Conservation (phyloP, 2,113 vertebrate genomes). For the Lamprologus lemairii region DNA sequence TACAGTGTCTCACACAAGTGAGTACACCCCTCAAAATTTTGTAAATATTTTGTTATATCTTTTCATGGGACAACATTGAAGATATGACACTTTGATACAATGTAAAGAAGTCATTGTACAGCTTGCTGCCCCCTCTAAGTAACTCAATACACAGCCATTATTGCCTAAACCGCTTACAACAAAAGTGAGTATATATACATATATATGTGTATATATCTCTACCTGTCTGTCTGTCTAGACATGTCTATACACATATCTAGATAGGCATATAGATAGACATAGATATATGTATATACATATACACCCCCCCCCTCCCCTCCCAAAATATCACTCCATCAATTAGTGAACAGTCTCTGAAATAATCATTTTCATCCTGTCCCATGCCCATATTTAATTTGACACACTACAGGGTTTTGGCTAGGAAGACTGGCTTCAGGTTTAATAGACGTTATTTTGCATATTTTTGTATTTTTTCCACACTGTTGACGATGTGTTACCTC, state of each 20-base stretch:
- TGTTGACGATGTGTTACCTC: background rate
- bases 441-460: background rate
- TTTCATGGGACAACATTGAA: background rate
- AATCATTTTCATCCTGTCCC: background rate
- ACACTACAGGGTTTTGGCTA: background rate
- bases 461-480: background rate
- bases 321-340: background rate
- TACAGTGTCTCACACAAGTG: background rate
- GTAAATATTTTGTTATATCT: background rate
- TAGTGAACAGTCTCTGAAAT: background rate
- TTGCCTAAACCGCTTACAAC: background rate
- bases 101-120: background rate
- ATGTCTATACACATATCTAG: background rate
- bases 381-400: background rate
- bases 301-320: background rate
- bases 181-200: background rate
- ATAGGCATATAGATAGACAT: background rate
- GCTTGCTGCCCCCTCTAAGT: background rate
- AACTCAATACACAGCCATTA: background rate
- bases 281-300: background rate
- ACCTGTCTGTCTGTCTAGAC: background rate
- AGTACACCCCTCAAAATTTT: background rate
- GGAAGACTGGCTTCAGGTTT: background rate
- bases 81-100: background rate
- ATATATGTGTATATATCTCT: background rate